Percentiles rank a stretch among this genome's conserved stretches.
phyloP scores from a whole-genome alignment of 2,888 invertebrate genomes.

The Drosophila prostipennis region DNA sequence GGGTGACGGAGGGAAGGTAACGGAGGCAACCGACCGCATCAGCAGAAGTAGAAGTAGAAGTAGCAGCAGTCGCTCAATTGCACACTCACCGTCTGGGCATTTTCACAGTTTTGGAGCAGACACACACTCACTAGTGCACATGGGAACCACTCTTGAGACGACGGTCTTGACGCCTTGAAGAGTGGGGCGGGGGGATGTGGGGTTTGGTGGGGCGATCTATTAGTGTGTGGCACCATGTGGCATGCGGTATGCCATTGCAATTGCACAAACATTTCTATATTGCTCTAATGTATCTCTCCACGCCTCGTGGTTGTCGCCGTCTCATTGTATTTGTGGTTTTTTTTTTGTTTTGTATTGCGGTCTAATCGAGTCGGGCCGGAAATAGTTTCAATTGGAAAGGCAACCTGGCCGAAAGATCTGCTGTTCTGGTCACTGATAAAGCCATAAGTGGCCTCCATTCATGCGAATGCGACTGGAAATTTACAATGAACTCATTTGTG shows the following conservation, averaged over 20 bases:
- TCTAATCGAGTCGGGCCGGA: constrained; percentile 27
- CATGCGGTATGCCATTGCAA: constrained; percentile 66
- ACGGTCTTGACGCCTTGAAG: constrained; percentile 29
- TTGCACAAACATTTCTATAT: constrained; percentile 55
- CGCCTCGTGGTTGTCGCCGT: constrained; percentile 8
- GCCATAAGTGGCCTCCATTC: constrained; percentile 32
- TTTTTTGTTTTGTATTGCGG: constrained; percentile 2
- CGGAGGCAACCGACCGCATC: constrained; percentile 41
- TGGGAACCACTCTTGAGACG: constrained; percentile 67
- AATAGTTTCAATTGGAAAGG: constrained; percentile 39
- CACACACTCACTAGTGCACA: constrained; percentile 23
- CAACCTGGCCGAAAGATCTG: constrained; percentile 25
- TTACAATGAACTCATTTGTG: constrained; percentile 25
- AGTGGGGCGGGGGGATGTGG: background rate
- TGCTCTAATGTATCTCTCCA: constrained; percentile 33
- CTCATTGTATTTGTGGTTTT: constrained; percentile 13
- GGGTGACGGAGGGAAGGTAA: background rate
- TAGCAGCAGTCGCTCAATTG: constrained; percentile 67
- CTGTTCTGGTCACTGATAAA: constrained; percentile 31
- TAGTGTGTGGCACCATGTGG: constrained; percentile 46
- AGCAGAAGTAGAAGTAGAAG: constrained; percentile 3
- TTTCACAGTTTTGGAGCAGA: constrained; percentile 51
- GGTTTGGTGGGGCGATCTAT: constrained; percentile 3
- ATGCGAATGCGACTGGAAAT: constrained; percentile 8
- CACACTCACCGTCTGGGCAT: constrained; percentile 74